Base-by-base conservation (phyloP, 2,113 vertebrate genomes). In the Procapra przewalskii region DNA sequence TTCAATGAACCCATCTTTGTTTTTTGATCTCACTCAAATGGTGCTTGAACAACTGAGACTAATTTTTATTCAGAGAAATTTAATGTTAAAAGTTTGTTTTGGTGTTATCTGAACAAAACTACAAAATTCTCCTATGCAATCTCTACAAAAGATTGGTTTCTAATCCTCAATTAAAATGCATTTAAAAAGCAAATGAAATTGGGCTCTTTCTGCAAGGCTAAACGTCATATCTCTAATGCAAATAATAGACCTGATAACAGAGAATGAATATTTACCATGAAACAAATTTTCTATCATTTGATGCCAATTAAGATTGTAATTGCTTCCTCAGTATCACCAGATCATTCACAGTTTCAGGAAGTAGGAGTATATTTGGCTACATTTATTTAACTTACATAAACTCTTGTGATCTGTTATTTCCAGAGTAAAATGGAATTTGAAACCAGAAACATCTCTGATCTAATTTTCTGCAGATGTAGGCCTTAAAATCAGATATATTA, bases 151-250 rank as follows among this genome's bases (percentile, higher is more conserved):
- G 15, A 75, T 55, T 91, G 85, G 27, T 45, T 33, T 64, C 96
- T 98, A 98, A 96, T 96, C 82, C 48, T 96, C 92, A 98, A 95
- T 96, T 97, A 97, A 97, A 97, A 97, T 97, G 75, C 85, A 97
- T 95, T 90, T 52, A 40, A 80, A 96, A 98, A 96, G 88, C 90
- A 97, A 96, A 81, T 82, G 80, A 96, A 82, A 90, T 88, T 94
- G 29, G 54, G 75, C 93, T 95, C 25, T 67, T 97, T 94, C 62
- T 62, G 84, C 40, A 67, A 59, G 62, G 45, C 86, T 95, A 91
- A 96, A 97, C 92, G 62, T 96, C 80, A 54, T 40, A 81, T 80
- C 54, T 94, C 79, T 92, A 88, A 93, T 33, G 59, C 52, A 97
- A 98, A 97, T 80, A 96, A 97, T 94, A 96, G 77, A 95, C 75